Evolutionary conservation across 2,888 invertebrate genomes (phyloP).

Genomic region (Drosophila parthenogenetica): DNA sequence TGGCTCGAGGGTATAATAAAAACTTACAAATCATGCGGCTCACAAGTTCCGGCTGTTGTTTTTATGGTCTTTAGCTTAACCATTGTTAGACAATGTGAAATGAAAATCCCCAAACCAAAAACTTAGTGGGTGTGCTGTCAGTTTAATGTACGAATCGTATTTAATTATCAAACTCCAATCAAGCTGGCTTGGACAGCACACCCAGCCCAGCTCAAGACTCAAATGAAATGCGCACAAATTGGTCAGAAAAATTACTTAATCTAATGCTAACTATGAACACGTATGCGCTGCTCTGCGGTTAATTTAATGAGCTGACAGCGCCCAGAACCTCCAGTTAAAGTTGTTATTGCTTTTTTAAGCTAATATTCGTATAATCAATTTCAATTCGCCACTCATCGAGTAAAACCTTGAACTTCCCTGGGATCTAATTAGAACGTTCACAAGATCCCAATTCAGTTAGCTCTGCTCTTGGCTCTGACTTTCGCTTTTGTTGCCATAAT

Average conservation of each 20-base stretch:
- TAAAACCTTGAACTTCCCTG: constrained; percentile 68
- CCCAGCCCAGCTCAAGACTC: constrained; percentile 42
- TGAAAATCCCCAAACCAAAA: constrained; percentile 60
- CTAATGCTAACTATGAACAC: constrained; percentile 41
- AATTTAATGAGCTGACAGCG: constrained; percentile 67
- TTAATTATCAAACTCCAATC: constrained; percentile 62
- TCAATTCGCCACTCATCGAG: constrained; percentile 68
- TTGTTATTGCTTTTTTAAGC: constrained; percentile 1
- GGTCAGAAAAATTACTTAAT: constrained; percentile 64
- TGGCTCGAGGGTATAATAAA: constrained; percentile 27
- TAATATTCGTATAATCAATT: constrained; percentile 65
- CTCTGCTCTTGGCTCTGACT: constrained; percentile 43
- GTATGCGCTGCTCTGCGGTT: constrained; percentile 41
- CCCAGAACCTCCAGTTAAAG: constrained; percentile 40
- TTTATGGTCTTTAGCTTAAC: constrained; percentile 52
- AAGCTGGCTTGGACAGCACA: constrained; percentile 33
- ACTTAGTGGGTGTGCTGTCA: constrained; percentile 56
- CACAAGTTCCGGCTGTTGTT: constrained; percentile 68
- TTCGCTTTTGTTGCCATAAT: constrained; percentile 65
- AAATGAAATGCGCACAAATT: constrained; percentile 37
- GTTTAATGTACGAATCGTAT: constrained; percentile 38
- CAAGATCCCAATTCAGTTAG: constrained; percentile 18
- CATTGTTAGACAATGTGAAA: constrained; percentile 64
- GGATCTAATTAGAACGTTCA: constrained; percentile 66
- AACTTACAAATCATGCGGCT: constrained; percentile 74